Evolutionary conservation across 2,113 vertebrate genomes (phyloP), one percentile per base, ranked within the genome.

Genomic region (Tychaedon coryphoeus): DNA sequence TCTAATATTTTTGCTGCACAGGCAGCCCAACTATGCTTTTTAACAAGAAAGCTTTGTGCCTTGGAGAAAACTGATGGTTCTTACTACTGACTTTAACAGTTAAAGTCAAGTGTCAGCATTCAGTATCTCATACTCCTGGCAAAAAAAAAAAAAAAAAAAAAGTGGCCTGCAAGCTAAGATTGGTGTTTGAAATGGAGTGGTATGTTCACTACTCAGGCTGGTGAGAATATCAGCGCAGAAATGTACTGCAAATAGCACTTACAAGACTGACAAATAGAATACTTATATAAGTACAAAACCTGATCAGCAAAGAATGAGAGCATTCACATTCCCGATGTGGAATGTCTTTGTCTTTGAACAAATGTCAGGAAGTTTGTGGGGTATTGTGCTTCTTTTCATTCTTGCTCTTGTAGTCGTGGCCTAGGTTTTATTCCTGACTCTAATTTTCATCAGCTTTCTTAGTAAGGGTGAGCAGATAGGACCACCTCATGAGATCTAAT

Each of bases 311-410:
- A 78, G 62, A 71, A 29, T 16, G 9, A 64, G 28, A 91, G 14
- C 19, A 36, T 79, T 82, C 56, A 23, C 14, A 6, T 61, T 6
- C 17, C 36, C 0, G 0, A 0, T 6, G 4, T 66, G 29, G 17
- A 29, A 38, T 16, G 8, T 31, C 33, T 74, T 92, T 64, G 16
- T 53, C 80, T 88, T 67, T 82, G n/a, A 56, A 57, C 31, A 61
- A 67, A 56, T 2, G 0, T 42, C 31, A 48, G 64, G 12, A 92
- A 61, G 11, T 40, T 56, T 80, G 36, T 86, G 36, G 25, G 0
- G 0, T 69, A 20, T 66, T 81, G 17, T 80, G 24, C 19, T 9
- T 61, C 53, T 81, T 81, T 65, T 83, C 14, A 6, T 92, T 61
- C n/a, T 69, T 79, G 9, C 23, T 71, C 22, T 56, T 58, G 11